Base-by-base conservation (phyloP, 2,113 vertebrate genomes). In the Oreotrochilus melanogaster region DNA sequence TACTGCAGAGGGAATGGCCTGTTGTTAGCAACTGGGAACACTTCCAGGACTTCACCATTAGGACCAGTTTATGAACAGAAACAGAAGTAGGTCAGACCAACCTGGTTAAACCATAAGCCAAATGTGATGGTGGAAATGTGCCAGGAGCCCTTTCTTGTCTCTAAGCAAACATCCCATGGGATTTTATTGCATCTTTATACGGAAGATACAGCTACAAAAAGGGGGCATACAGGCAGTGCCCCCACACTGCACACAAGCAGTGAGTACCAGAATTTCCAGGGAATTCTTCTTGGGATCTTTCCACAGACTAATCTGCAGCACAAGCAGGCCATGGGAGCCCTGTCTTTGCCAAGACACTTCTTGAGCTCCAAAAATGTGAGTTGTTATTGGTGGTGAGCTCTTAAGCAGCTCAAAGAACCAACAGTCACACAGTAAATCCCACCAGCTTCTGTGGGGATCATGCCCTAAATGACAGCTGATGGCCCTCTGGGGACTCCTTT, bases 21-120 rank as follows among this genome's bases (percentile, higher is more conserved):
- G 78, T 88, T 82, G 95, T 92, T 47, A 91, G 86, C 88, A 95
- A 80, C 80, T 92, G 93, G 93, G 92, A 96, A 94, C 14, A 1
- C 33, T 94, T 96, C 95, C 96, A 97, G 86, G 61, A 75, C 70
- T 94, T 67, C n/a, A 67, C 90, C 76, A 85, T 93, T 93, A 96
- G 95, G 89, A 66, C 66, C 79, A 95, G 93, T 90, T 88, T 88
- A 79, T 48, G 89, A 84, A 86, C 58, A 76, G 76, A 81, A 92
- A 70, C 39, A 95, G 83, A 96, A 97, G 82, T 94, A 95, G 92
- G 93, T 96, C 95, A 96, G 92, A 74, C 75, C 88, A 96, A 96
- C 92, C 88, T 97, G 88, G 86, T 79, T 78, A 86, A 86, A 78
- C 61, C 67, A 35, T 78, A 86, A 86, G 88, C 56, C 57, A 90